Evolutionary conservation across 2,888 invertebrate genomes (phyloP), one percentile per base, ranked within the genome.

Genomic region (Rhabditoides inermis): DNA sequence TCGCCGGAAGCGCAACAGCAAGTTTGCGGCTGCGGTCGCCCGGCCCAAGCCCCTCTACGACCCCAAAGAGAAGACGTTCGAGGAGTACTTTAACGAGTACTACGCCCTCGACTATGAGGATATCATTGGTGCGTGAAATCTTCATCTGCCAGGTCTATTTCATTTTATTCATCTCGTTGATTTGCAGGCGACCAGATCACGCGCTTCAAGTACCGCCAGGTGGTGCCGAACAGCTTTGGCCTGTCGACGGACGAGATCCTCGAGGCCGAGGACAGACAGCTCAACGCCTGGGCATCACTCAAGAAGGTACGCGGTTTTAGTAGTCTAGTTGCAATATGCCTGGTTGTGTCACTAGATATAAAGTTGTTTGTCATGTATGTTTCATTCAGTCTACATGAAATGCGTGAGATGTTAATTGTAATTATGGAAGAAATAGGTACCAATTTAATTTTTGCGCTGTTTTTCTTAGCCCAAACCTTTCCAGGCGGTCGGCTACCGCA

Each of bases 81-180:
- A 85, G 30, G 83, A 90, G 68, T 91, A 91, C 75, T 84, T 91
- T 76, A 89, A 94, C 70, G 91, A 94, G 77, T 94, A 92, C 77
- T 94, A 94, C 76, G 85, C 86, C 70, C 81, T 94, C 76, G 90
- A 94, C 78, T 95, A 88, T 77, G 95, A 95, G 76, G 95, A 98
- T 78, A 84, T 94, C 47, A 86, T 95, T 45, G 92, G 77, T 0
- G 52, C 56, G 45, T 35, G 6, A 41, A 20, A 20, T 41, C 5
- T 22, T 7, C 22, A 41, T 20, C 6, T 41, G 23, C n/a, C 15
- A 41, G 15, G 15, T 26, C 2, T 10, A 4, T 40, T 39, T 45
- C 0, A 41, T 22, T 18, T 28, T 30, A n/a, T 39, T n/a, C 15
- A 26, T 22, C 20, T 22, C 20, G 7, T 44, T 44, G 12, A 30